Evolutionary conservation across 2,113 vertebrate species (phyloP).

Genomic region (Anarrhichthys ocellatus): DNA sequence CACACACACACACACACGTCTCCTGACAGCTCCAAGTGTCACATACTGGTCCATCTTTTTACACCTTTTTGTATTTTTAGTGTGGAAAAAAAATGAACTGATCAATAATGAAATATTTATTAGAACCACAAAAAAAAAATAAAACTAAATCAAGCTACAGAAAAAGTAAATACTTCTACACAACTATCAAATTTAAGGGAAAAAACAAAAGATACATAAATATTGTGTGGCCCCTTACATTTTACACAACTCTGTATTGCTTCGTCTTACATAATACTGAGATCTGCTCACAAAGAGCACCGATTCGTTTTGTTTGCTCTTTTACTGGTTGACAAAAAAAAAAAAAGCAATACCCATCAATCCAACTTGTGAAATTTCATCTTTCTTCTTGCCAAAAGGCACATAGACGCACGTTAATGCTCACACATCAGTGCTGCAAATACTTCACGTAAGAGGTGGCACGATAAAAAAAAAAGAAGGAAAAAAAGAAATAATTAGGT

Average conservation of each 20-base stretch:
- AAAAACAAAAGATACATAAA: constrained; percentile 61
- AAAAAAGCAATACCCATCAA: constrained; percentile 59
- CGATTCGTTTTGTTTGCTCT: constrained; percentile 55
- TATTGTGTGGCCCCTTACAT: constrained; percentile 68
- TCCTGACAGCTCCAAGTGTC: constrained; percentile 39
- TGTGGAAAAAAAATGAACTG: constrained; percentile 36
- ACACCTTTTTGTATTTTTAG: constrained; percentile 22
- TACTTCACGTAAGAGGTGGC: constrained; percentile 66
- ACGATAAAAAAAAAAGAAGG: constrained; percentile 13
- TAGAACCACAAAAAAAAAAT: constrained; percentile 33
- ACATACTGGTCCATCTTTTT: constrained; percentile 51
- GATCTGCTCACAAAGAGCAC: constrained; percentile 65
- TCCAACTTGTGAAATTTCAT: constrained; percentile 3
- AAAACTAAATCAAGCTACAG: constrained; percentile 37
- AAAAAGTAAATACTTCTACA: constrained; percentile 47
- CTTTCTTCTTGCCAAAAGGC: constrained; percentile 62
- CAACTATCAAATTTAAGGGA: constrained; percentile 38
- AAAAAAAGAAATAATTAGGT: constrained; percentile 4
- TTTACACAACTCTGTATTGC: constrained; percentile 80
- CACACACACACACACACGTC: no score
- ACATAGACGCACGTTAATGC: constrained; percentile 36
- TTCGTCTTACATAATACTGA: constrained; percentile 84
- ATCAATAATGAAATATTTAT: constrained; percentile 66
- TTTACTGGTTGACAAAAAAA: constrained; percentile 21
- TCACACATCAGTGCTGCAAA: constrained; percentile 60